Base-by-base conservation (phyloP, 2,888 invertebrate genomes). In the Eurytoma adleriae region DNA sequence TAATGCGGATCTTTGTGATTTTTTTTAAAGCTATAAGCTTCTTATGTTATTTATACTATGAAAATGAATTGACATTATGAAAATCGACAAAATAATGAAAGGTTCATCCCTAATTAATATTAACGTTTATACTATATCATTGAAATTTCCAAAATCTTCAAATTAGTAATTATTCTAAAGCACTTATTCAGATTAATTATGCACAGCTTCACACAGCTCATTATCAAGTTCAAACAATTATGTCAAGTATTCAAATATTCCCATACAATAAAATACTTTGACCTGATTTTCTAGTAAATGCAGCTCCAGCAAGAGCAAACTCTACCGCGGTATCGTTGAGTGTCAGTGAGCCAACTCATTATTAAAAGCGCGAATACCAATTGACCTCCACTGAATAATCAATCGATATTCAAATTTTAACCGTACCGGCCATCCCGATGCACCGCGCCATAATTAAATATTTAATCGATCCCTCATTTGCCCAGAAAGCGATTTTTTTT, bases 361-460 rank as follows among this genome's bases (percentile, higher is more conserved):
- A 73, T 73, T 64, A 73, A 73, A 62, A 54, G n/a, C n/a, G 62
- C 13, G 54, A 27, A 54, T 61, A 50, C 52, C 30, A 54, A 73
- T 64, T 64, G 54, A 73, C 27, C 50, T 40, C 0, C n/a, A 1
- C 24, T 73, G 72, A 13, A 54, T 73, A 64, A 59, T 73, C 72
- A 73, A 7, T 54, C 20, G 30, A 7, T 54, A 73, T 73, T 64
- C 54, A 18, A 73, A 64, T 64, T 73, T 54, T 24, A 64, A 52
- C 10, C 12, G 16, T 56, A 56, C 56, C 7, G 40, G 69, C 7
- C 40, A 40, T 40, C 16, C 10, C 52, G 2, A 7, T 18, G 52
- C 52, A 0, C 24, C 16, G 12, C 0, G 7, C 56, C 30, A n/a
- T 70, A 62, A 70, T 70, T 64, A 70, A 56, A 64, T 52, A 62